Evolutionary conservation across 2,888 invertebrate species (phyloP), one percentile per base, ranked within the genome.

Genomic region (Oligia latruncula): DNA sequence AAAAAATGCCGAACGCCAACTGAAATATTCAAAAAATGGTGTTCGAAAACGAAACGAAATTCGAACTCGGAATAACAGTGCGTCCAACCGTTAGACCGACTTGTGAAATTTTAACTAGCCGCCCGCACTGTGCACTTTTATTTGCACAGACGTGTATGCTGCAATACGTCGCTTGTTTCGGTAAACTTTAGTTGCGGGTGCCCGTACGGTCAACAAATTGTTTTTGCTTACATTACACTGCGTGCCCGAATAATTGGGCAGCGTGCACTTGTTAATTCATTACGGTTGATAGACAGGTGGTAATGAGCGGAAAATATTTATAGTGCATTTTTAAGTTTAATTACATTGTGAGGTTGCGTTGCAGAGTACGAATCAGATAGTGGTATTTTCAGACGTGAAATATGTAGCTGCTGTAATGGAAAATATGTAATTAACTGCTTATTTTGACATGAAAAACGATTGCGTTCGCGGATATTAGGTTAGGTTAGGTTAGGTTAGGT

Each of bases 51-150:
- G 79, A 65, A 81, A 86, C 87, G 86, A 87, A 90, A 86, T 90
- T 89, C 85, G 79, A 81, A 90, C 75, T 86, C 76, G 77, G 82
- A 91, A 92, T 89, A 92, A 90, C 91, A 89, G 88, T 87, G 88
- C 92, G 84, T 82, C 78, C 85, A 85, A 87, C 89, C 83, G 90
- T 86, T 90, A 86, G 89, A 87, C 90, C 88, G 91, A 89, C 89
- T 93, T 94, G 93, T 95, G 92, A 93, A 95, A 94, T 93, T 95
- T 95, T 95, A 95, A 95, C 93, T 93, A 93, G 91, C 87, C 83
- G 81, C 86, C 84, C 86, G 85, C 87, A 86, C 89, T 90, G 91
- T 87, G 88, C 91, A 92, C 90, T 94, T 94, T 94, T 95, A 94
- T 95, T 95, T 95, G 93, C 90, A 91, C 88, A 90, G 90, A 91